Evolutionary conservation across 1,140 invertebrate species (phyloP).

Genomic region (Periplaneta americana): DNA sequence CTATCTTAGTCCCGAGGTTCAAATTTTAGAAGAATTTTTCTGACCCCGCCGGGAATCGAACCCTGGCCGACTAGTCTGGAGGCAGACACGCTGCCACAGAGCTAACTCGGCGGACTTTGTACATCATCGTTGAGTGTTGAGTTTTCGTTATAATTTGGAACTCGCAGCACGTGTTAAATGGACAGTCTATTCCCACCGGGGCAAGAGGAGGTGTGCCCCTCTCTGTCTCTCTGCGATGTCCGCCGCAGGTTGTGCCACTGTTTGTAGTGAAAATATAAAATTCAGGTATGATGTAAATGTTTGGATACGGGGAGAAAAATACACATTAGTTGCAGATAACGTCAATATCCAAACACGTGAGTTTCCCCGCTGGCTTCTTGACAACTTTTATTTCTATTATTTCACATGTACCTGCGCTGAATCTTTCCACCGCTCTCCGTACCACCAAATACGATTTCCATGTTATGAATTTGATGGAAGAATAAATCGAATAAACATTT

Average conservation of each 20-base stretch:
- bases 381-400: background rate
- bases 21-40: too few relatives aligned
- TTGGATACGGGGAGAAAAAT: background rate
- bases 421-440: background rate
- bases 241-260: background rate
- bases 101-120: too few relatives aligned
- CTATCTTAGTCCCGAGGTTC: too few relatives aligned
- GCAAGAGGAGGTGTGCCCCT: too few relatives aligned
- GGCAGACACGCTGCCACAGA: too few relatives aligned
- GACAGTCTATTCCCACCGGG: too few relatives aligned
- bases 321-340: background rate
- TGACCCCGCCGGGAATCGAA: too few relatives aligned
- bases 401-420: background rate
- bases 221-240: too few relatives aligned
- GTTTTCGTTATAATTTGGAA: too few relatives aligned
- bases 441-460: background rate
- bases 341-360: background rate
- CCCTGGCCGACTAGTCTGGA: too few relatives aligned
- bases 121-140: too few relatives aligned
- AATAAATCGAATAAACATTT: background rate
- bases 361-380: background rate
- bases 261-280: background rate
- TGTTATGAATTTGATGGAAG: background rate
- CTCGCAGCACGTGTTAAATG: too few relatives aligned
- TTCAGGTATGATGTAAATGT: background rate